Evolutionary conservation across 2,797 vertebrate genomes (phyloP), one percentile per base, ranked within the genome.

Genomic region (Echiichthys vipera): DNA sequence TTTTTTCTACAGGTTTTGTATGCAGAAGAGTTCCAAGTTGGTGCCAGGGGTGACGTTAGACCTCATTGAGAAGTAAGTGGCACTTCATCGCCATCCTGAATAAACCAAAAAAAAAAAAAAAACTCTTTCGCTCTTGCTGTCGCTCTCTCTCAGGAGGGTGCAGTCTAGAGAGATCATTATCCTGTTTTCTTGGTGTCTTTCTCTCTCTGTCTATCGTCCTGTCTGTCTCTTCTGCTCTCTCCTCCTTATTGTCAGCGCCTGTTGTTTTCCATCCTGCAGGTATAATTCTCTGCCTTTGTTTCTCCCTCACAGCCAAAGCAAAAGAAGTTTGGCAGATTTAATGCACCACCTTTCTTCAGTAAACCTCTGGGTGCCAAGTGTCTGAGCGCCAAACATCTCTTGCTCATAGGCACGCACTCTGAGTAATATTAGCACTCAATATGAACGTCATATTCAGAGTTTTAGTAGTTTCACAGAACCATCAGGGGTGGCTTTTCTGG

Each of bases 41-140:
- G 98, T 99, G 86, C 98, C 98, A 18, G 98, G 98, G 84, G 98
- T 99, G 91, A 99, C 97, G 0, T 91, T 99, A 94, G 98, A 99
- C 92, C 94, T 99, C 81, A 99, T 99, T 74, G 98, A 99, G 86
- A 99, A 99, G 98, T 99, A 96, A 95, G 97, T 94, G 65, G 57
- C 54, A 30, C 79, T 70, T 45, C 36, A 64, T 37, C 29, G 17
- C 34, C 61, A 7, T 65, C 34, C 50, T 63, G 0, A 34, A 37
- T 49, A 45, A 57, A 42, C 5, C 13, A 25, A 22, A 27, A 40
- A 4, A 18, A 24, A 53, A 62, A 10, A 24, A 4, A 12, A 1
- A 43, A 3, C 37, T 32, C 45, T 46, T 24, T 5, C 27, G 12
- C 39, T 65, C 50, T 45, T 4, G 8, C 59, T 34, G 30, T 53